Base-by-base conservation (phyloP, 1,140 invertebrate species). In the Latrodectus geometricus region DNA sequence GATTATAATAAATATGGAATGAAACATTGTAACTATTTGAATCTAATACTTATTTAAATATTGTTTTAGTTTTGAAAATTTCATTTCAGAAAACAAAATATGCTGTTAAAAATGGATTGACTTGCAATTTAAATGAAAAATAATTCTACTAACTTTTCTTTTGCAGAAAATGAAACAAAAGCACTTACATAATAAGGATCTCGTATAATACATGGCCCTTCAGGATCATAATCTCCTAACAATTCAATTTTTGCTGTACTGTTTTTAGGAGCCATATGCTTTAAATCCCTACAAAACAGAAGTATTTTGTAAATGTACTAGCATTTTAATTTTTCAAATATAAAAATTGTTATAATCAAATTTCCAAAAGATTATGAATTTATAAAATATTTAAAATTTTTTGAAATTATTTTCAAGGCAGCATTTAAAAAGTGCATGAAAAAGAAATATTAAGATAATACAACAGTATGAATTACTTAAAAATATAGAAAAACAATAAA, bases 171-270 rank as follows among this genome's bases (percentile, higher is more conserved):
- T 65, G 61, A 65, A n/a, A 20, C n/a, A 23, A 35, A 77, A 11
- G 0, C 52, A 89, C 90, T 90, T 89, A 93, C 96, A 93, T 96
- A 97, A 90, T 97, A 96, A 14, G 96, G 96, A 93, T 98, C 96
- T 90, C 94, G 92, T 89, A 98, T 96, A 89, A 96, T 95, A 21
- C 92, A 91, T 82, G 96, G 94, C 56, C 94, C 94, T 90, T 95
- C 89, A 12, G 96, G 94, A 91, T 97, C 95, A 92, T 95, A 97
- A 80, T 94, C 93, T 35, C 96, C 96, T 61, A 98, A 93, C 48
- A 97, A 90, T 20, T 95, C 91, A 73, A 97, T 92, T 90, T 95
- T 94, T 0, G 96, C 95, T 89, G 93, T 95, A 72, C 91, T 92
- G 75, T 92, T 91, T 15, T 84, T 70, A 9, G 95, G 95, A 84